A percentile compares a stretch with the other conserved stretches of the same genome.
Evolutionary conservation across 2,113 vertebrate species (phyloP).

Genomic region (Lepus europaeus): DNA sequence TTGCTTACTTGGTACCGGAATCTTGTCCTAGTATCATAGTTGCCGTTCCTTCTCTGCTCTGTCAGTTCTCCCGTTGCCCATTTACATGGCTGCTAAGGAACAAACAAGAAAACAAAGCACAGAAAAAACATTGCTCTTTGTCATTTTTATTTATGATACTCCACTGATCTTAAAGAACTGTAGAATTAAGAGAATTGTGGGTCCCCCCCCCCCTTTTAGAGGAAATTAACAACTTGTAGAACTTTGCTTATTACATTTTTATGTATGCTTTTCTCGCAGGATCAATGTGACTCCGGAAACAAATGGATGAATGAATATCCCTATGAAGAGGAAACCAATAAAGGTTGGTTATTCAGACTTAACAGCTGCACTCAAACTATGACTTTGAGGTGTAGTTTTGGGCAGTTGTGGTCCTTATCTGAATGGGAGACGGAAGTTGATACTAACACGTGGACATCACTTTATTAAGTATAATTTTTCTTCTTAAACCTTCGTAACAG

Average conservation of each 20-base stretch:
- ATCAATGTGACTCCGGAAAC: constrained; percentile 85
- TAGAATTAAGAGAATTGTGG: background rate
- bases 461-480: background rate
- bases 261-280: constrained; percentile 80
- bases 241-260: constrained; percentile 3
- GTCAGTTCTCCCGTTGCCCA: background rate
- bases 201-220: background rate
- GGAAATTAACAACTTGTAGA: background rate
- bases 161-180: background rate
- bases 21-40: background rate
- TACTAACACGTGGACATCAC: background rate
- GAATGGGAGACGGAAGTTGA: background rate
- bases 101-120: background rate
- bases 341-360: constrained; percentile 84
- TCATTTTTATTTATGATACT: background rate
- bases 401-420: background rate
- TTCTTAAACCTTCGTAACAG: background rate
- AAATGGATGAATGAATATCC: constrained; percentile 87
- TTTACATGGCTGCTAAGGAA: background rate
- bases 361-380: background rate
- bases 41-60: background rate
- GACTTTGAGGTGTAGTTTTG: background rate
- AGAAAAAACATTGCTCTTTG: background rate
- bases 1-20: background rate
- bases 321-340: constrained; percentile 89